Base-by-base conservation (phyloP, 2,888 invertebrate species). In the Gnatocerus cornutus region DNA sequence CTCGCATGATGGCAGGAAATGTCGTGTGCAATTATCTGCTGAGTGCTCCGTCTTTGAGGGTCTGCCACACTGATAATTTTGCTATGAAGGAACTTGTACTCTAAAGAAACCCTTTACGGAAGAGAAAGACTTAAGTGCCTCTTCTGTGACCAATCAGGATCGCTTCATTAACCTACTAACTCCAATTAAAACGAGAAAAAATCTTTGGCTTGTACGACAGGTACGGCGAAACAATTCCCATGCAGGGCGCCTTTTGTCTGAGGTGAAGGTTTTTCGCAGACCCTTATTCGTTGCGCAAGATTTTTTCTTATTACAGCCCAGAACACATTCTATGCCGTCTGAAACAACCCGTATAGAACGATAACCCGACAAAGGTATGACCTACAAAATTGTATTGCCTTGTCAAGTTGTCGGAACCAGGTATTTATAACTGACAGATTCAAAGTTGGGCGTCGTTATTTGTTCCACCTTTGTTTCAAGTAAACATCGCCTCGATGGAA, bases 1-100 rank as follows among this genome's bases (percentile, higher is more conserved):
- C 76, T 75, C 74, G 73, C 75, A 73, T 74, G 76, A 77, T 76
- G 76, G 74, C 71, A 73, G 72, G 71, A 78, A 77, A 75, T 76
- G 78, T 78, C 79, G 75, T 74, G 71, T 73, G 76, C 77, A 79
- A 79, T 79, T 79, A 78, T 76, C 74, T 74, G 70, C 73, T 77
- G 75, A 78, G 78, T 77, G 78, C 77, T 71, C 50, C 67, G 67
- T 71, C 71, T 71, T 71, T 71, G 71, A 71, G 71, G 71, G 71
- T 71, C 71, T 63, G 63, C 71, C 67, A 71, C 67, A 65, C 45
- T 64, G 68, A 43, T 65, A 45, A 56, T 55, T 65, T 27, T 27
- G 21, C 13, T 37, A 14, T 61, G 63, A 59, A 69, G 65, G 64
- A 63, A 58, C 55, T 13, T 55, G 46, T 37, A 46, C 61, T 39